Base-by-base conservation (phyloP, 2,888 invertebrate genomes). In the Baronia brevicornis region DNA sequence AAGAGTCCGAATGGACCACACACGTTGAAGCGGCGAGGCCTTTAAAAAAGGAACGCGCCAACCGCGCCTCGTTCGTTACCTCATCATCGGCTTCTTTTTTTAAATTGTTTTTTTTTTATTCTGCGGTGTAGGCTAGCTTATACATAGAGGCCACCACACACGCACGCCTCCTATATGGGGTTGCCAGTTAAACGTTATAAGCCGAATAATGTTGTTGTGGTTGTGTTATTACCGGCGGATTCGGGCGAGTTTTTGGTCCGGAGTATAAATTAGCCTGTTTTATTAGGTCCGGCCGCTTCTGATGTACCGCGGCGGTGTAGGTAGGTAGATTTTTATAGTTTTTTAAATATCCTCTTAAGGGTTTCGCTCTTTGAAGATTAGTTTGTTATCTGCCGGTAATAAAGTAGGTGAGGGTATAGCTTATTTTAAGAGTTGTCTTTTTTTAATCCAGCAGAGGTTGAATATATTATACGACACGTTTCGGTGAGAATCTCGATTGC, bases 41-140 rank as follows among this genome's bases (percentile, higher is more conserved):
- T 75, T 77, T 74, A 74, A 82, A 80, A 82, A 82, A 82, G 67
- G 78, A 79, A 82, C 72, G 72, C 71, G 58, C 68, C 58, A 72
- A 77, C 71, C 74, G 78, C 73, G 75, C 77, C 74, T 73, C 75
- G 75, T 75, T 79, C 79, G 82, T 80, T 80, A 77, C 80, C 78
- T 80, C 80, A 80, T 79, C 79, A 71, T 69, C 67, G 70, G 62
- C 55, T 71, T 74, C 63, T 66, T 72, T 71, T 65, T 71, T 63
- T 30, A 26, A 30, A 51, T 45, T 51, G 51, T 55, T 62, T 59
- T 75, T 75, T 71, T 71, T 69, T 41, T 40, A 60, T 53, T 62
- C 61, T 44, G 65, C 66, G 57, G 55, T 60, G 48, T 46, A 50
- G 64, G 64, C 75, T 74, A 77, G 73, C 61, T 68, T 67, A 77